A percentile compares a stretch with the other conserved stretches of the same genome.
Conservation (phyloP, 1,140 invertebrate genomes). For the Campoletis sonorensis region DNA sequence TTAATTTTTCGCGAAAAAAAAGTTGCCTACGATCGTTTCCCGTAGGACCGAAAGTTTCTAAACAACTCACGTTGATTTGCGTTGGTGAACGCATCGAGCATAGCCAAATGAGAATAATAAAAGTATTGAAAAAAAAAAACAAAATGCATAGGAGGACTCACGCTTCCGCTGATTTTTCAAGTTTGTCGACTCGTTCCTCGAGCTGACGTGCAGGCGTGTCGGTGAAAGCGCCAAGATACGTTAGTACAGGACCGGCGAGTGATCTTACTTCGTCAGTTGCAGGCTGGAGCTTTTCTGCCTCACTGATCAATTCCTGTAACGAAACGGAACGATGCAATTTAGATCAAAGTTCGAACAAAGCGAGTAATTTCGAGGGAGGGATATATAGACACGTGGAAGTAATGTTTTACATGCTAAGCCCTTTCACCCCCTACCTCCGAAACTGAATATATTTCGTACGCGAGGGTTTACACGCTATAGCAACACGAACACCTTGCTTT, state of each 20-base stretch:
- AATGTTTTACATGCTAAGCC: slow-evolving; percentile 14
- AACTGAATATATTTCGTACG: slow-evolving; percentile 18
- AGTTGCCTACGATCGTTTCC: background rate
- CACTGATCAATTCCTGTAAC: slow-evolving; percentile 79
- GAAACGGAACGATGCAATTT: slow-evolving; percentile 48
- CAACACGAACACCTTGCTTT: slow-evolving; percentile 53
- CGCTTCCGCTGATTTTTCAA: slow-evolving; percentile 80
- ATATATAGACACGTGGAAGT: slow-evolving; percentile 28
- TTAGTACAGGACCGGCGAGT: slow-evolving; percentile 77
- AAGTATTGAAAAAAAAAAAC: background rate
- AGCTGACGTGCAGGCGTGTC: slow-evolving; percentile 78
- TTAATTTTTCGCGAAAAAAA: background rate
- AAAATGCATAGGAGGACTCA: slow-evolving; percentile 74
- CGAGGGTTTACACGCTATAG: background rate
- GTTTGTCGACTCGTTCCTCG: slow-evolving; percentile 78
- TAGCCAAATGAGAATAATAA: slow-evolving; percentile 1
- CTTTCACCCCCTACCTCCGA: background rate
- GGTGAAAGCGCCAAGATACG: slow-evolving; percentile 79
- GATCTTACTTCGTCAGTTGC: slow-evolving; percentile 73
- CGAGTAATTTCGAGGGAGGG: background rate
- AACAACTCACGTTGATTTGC: background rate
- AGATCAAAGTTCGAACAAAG: slow-evolving; percentile 28
- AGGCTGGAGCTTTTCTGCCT: slow-evolving; percentile 78
- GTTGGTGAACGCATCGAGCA: slow-evolving; percentile 13
- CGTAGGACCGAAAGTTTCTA: background rate